A percentile compares a stretch with the other conserved stretches of the same genome.
These are phyloP conservation scores for Myrmophylax atrothorax DNA, from an alignment of 2,113 vertebrate genomes.

Conservation along the genomic window DNA sequence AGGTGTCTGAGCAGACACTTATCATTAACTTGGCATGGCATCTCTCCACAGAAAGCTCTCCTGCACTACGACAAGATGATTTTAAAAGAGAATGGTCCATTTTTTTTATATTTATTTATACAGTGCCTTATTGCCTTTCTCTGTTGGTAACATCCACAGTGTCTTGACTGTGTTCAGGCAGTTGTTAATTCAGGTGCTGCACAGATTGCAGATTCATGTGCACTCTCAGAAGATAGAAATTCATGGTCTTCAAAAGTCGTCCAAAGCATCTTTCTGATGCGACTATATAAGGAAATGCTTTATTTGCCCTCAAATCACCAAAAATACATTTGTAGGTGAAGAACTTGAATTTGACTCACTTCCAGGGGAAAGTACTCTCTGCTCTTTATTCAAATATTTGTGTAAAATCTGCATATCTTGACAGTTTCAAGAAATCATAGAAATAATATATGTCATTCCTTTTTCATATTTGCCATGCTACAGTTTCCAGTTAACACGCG, in stretches of 20 bases:
- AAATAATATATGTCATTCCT: background rate
- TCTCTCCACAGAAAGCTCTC: background rate
- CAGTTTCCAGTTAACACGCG: accelerated
- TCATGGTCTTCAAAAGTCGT: background rate
- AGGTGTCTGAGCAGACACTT: background rate
- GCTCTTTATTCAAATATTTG: background rate
- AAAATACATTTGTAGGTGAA: slow-evolving; percentile 6
- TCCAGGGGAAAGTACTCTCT: background rate
- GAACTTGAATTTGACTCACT: background rate
- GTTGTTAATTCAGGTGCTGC: background rate
- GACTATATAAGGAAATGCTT: background rate
- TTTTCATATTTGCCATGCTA: background rate
- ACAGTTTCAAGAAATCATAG: background rate
- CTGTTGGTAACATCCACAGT: background rate
- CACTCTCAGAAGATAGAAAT: background rate
- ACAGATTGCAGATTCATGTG: background rate
- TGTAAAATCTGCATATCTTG: background rate
- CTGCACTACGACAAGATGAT: background rate
- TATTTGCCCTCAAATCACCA: background rate
- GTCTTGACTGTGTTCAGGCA: background rate
- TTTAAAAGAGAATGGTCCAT: background rate
- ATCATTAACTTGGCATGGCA: background rate
- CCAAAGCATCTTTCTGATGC: background rate
- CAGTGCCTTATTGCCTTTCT: background rate
- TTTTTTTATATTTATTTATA: background rate